These are phyloP conservation scores for Microcebus ravelobensis DNA, from an alignment of 2,113 vertebrate species.

Conservation along the genomic window DNA sequence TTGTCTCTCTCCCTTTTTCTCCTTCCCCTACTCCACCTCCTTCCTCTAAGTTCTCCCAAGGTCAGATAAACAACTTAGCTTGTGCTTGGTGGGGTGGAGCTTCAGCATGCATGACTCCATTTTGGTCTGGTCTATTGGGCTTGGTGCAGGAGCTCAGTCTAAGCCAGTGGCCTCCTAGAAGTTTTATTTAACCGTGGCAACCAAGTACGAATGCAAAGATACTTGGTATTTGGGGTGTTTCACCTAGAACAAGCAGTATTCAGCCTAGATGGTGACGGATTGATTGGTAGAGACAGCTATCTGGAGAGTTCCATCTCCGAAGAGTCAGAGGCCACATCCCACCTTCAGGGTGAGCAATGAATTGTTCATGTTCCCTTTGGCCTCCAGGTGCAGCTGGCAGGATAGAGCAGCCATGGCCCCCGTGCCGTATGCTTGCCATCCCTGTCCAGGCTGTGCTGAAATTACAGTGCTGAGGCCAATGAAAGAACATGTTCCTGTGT, in stretches of 20 bases:
- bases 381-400: neutral
- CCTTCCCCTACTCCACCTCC: no score
- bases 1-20: no score
- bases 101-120: neutral
- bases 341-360: neutral
- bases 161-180: neutral
- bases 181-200: neutral
- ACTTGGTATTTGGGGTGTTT: neutral
- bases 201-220: neutral
- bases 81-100: neutral
- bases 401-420: neutral
- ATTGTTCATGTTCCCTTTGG: neutral
- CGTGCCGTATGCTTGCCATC: neutral
- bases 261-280: neutral
- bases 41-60: neutral
- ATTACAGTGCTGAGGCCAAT: neutral
- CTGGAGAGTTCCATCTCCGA: neutral
- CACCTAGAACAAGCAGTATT: neutral
- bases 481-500: neutral
- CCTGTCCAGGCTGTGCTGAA: neutral
- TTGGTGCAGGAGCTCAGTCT: neutral
- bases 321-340: neutral
- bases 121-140: neutral
- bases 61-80: neutral
- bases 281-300: neutral